A percentile compares a stretch with the other conserved stretches of the same genome.
These are phyloP conservation scores for Ormyrus nitidulus DNA, from an alignment of 2,888 invertebrate genomes.

Conservation along the genomic window DNA sequence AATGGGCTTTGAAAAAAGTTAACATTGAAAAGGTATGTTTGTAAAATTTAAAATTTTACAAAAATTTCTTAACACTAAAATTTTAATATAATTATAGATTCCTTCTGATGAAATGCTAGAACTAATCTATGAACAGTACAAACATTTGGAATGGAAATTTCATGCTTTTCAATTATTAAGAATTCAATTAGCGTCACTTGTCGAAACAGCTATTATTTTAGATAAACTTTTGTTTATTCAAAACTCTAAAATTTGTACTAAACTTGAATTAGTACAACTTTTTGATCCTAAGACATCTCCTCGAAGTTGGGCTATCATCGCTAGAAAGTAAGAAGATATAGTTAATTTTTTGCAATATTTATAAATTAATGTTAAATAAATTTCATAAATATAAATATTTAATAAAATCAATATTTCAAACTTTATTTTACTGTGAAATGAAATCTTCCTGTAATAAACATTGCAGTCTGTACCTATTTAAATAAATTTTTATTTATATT, in stretches of 20 bases:
- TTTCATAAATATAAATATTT: background rate
- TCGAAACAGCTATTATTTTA: conserved; percentile 88
- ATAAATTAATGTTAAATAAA: background rate
- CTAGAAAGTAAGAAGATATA: conserved; percentile 63
- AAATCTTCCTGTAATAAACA: too few relatives aligned
- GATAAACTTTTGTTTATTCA: conserved; percentile 88
- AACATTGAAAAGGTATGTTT: conserved; percentile 36
- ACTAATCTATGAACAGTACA: conserved; percentile 72
- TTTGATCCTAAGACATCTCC: conserved; percentile 92
- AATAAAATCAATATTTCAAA: conserved; percentile 2
- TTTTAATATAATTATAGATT: conserved; percentile 60
- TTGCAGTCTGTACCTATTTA: too few relatives aligned
- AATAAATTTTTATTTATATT: too few relatives aligned
- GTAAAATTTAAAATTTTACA: conserved; percentile 1
- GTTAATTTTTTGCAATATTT: background rate
- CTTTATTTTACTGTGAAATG: too few relatives aligned
- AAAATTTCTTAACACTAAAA: conserved; percentile 22
- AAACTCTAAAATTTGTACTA: conserved; percentile 78
- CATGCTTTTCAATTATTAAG: conserved; percentile 87
- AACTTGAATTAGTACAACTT: conserved; percentile 83
- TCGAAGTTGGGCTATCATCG: conserved; percentile 86
- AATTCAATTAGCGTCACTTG: conserved; percentile 85
- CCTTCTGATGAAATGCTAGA: conserved; percentile 76
- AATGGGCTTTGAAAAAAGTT: conserved; percentile 80
- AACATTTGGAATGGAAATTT: conserved; percentile 78